A percentile compares a stretch with the other conserved stretches of the same genome.
Conservation (phyloP, 2,113 vertebrate genomes). For the Onychostruthus taczanowskii region DNA sequence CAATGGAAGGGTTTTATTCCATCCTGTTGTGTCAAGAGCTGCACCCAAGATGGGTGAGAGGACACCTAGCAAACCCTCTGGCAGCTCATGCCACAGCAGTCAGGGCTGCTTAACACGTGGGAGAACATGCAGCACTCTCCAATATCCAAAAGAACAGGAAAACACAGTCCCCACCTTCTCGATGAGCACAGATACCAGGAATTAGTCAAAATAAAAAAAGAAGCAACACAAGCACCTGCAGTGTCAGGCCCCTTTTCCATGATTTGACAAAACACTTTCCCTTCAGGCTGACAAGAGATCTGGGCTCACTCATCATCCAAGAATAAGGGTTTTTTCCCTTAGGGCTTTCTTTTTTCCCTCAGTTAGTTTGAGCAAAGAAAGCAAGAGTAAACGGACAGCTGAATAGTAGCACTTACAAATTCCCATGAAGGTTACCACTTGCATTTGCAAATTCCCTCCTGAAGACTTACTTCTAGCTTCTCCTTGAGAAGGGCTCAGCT, state of each 20-base stretch:
- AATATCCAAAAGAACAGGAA: not conserved
- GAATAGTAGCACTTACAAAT: not conserved
- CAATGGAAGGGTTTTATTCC: not conserved
- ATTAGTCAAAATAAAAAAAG: not conserved
- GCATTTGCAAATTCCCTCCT: not conserved
- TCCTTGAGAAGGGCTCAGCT: not conserved
- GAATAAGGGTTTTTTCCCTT: not conserved
- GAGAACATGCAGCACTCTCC: not conserved
- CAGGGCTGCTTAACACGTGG: fast-evolving
- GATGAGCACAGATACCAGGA: not conserved
- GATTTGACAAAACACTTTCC: not conserved
- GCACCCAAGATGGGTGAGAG: not conserved
- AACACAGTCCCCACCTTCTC: not conserved
- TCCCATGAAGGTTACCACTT: not conserved
- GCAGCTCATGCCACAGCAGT: not conserved
- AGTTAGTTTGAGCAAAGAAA: not conserved
- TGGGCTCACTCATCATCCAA: not conserved
- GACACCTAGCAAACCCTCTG: not conserved
- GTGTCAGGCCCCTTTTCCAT: not conserved
- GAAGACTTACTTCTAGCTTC: not conserved
- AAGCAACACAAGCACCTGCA: not conserved
- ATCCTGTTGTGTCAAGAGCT: not conserved
- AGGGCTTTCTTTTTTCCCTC: not conserved
- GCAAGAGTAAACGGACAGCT: not conserved
- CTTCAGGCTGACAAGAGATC: not conserved